Base-by-base conservation (phyloP, 1,140 invertebrate genomes). In the Chrysoperla carnea region DNA sequence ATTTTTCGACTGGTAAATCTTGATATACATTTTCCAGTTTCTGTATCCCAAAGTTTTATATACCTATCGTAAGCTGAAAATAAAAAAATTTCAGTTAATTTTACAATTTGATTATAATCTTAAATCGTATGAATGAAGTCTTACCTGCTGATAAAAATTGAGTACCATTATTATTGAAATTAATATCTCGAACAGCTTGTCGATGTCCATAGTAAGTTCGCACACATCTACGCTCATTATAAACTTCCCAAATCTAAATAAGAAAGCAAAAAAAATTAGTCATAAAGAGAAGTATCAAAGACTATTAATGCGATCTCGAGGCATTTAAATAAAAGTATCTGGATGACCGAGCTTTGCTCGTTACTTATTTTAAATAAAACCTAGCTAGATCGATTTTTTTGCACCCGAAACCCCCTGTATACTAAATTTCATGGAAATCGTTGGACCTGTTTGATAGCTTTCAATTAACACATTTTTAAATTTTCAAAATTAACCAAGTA, bases 41-140 rank as follows among this genome's bases (percentile, higher is more conserved):
- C 96, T 0, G 95, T 98, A 61, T 99, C 95, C 95, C 96, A 99
- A 31, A 99, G 63, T 67, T 99, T 99, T 40, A 97, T 88, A 54
- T 87, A 94, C 31, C 89, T 73, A 67, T 88, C 84, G 59, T 89
- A 91, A 11, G 72, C 71, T 75, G 58, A 52, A 47, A 33, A 51
- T 48, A 53, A 47, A 41, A 38, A 23, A 40, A 41, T 41, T 28
- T 37, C 46, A 23, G 17, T 23, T 23, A 2, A 23, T 23, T 3
- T 23, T 23, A 5, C 5, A 23, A 23, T 23, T 23, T n/a, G n/a
- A n/a, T n/a, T 41, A 46, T 28, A 13, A 28, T 6, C 4, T 35
- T 28, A 40, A 8, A 36, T 8, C 7, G 42, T 29, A 17, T 29
- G n/a, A 27, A 29, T 45, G 51, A 51, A 29, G 36, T 50, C 49